These are phyloP conservation scores for Cephus nigrinus DNA, from an alignment of 2,888 invertebrate genomes.

Conservation along the genomic window DNA sequence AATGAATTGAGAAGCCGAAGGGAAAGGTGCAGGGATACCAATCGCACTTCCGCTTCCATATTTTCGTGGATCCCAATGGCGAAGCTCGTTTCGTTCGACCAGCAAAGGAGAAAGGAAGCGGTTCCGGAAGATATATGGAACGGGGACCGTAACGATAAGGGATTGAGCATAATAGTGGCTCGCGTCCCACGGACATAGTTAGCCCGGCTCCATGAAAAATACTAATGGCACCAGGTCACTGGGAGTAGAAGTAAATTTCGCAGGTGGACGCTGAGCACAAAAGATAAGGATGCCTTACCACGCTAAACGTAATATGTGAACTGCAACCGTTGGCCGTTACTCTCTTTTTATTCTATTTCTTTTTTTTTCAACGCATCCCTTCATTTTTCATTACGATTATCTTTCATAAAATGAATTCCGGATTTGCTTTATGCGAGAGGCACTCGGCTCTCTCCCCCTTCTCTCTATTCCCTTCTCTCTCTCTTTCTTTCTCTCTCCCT, in stretches of 20 bases:
- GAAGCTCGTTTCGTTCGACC: neutral
- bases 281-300: constrained; percentile 48
- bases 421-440: neutral
- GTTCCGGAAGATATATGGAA: constrained; percentile 46
- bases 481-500: too few species aligned
- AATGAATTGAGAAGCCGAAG: neutral
- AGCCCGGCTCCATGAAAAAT: constrained; percentile 55
- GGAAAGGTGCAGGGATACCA: neutral
- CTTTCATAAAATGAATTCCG: neutral
- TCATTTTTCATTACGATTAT: neutral
- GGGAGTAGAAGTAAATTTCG: constrained; percentile 56
- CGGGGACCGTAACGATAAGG: constrained; percentile 48
- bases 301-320: constrained; percentile 38
- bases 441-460: neutral
- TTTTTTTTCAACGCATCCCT: neutral
- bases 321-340: constrained; percentile 10
- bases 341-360: neutral
- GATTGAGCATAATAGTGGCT: constrained; percentile 51
- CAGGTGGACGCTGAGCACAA: constrained; percentile 50
- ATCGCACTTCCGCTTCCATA: constrained; percentile 3
- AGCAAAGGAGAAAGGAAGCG: constrained; percentile 33
- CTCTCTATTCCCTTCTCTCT: too few species aligned
- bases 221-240: constrained; percentile 56
- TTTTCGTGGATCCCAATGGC: neutral
- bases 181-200: constrained; percentile 49